Base-by-base conservation (phyloP, 2,888 invertebrate species). In the Cerastis leucographa region DNA sequence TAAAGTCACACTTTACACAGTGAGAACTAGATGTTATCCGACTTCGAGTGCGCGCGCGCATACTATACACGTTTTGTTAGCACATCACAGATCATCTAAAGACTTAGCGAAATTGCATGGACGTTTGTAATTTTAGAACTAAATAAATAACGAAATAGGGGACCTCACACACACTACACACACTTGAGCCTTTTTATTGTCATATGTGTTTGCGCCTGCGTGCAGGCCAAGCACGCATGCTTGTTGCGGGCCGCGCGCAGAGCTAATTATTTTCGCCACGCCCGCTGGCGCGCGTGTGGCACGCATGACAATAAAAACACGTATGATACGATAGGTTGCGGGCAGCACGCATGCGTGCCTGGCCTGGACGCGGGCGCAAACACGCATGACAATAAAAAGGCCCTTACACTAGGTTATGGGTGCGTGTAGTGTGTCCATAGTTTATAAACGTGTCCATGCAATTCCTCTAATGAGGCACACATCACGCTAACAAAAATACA, bases 1-100 rank as follows among this genome's bases (percentile, higher is more conserved):
- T 80, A 78, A 82, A 78, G 74, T 82, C 66, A 74, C 76, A 79
- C 76, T 76, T 80, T 74, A 71, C 59, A 76, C 74, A 86, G 80
- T 84, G 85, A 89, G 87, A 86, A 77, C 70, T 85, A 87, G 82
- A 76, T 81, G 78, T 70, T 82, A 89, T 80, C 88, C 88, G 85
- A 82, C 83, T 79, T 87, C 85, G 89, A 89, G 90, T 88, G 85
- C 90, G 91, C 90, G 87, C 86, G 74, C 85, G 75, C 88, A 85
- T 88, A 85, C 85, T 80, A 86, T 80, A 89, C 90, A 90, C 86
- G 81, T 91, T 93, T 93, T 90, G 93, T 94, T 93, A 95, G 94
- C 95, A 92, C 94, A 96, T 96, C 96, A 96, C 96, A 96, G 95
- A 94, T 95, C 93, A 94, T 88, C 85, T 81, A 85, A 54, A 74